phyloP scores from a whole-genome alignment of 2,797 vertebrate genomes.

The Scarus forsteni region DNA sequence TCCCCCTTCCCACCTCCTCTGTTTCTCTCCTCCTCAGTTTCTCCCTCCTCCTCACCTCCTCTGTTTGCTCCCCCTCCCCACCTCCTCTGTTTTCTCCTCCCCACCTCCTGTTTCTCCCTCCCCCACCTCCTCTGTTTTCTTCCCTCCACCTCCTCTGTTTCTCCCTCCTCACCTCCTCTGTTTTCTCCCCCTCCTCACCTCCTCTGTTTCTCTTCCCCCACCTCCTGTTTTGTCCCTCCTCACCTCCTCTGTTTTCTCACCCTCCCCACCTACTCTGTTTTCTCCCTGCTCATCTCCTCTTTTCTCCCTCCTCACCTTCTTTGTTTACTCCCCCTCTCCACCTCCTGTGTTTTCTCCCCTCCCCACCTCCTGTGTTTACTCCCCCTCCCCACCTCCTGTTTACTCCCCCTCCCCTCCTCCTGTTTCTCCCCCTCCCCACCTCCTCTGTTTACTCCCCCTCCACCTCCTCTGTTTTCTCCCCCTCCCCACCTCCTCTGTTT shows the following conservation, averaged over 20 bases:
- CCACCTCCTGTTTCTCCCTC: too few species aligned
- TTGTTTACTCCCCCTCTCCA: constrained; percentile 54
- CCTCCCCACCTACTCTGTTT: constrained; percentile 47
- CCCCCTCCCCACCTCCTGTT: constrained; percentile 41
- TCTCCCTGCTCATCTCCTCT: constrained; percentile 49
- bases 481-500: constrained; percentile 56
- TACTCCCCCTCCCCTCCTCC: constrained; percentile 50
- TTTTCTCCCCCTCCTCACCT: constrained; percentile 39
- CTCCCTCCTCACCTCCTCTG: constrained; percentile 47
- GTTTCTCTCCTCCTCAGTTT: too few species aligned
- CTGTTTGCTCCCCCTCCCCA: constrained; percentile 52
- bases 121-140: constrained; percentile 55
- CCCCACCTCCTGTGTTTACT: constrained; percentile 50
- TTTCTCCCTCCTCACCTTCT: constrained; percentile 38
- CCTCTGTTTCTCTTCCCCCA: constrained; percentile 60
- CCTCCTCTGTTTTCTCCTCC: constrained; percentile 55
- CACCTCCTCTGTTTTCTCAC: constrained; percentile 53
- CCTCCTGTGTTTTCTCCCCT: too few species aligned
- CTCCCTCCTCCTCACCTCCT: constrained; percentile 45
- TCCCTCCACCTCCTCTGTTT: constrained; percentile 46
- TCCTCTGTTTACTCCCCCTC: constrained; percentile 49
- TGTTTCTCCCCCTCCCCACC: too few species aligned
- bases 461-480: constrained; percentile 52
- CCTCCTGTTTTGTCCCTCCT: too few species aligned
- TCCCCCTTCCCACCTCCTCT: constrained; percentile 39